Percentiles rank a stretch among this genome's conserved stretches.
These are phyloP conservation scores for Rhagonycha lutea DNA, from an alignment of 2,888 invertebrate species.

Conservation along the genomic window DNA sequence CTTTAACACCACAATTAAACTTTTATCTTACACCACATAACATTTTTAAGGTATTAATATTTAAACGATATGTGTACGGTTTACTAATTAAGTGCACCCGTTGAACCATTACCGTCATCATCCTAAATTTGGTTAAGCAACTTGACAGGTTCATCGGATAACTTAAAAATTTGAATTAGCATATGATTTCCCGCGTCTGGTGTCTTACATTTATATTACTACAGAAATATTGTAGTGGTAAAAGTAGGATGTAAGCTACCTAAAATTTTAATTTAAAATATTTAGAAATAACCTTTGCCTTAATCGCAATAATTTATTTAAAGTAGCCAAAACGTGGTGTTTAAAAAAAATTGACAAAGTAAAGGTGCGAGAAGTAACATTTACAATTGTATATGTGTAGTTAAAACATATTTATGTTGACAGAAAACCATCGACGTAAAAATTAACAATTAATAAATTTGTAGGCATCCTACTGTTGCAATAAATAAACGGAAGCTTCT, in stretches of 20 bases:
- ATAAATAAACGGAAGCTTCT: slow-evolving; percentile 50
- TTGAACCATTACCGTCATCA: neutral
- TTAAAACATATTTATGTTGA: slow-evolving; percentile 49
- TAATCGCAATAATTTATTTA: neutral
- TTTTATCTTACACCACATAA: neutral
- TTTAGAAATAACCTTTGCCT: neutral
- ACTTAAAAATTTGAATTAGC: neutral
- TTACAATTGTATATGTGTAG: slow-evolving; percentile 26
- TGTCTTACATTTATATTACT: no score
- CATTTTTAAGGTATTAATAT: neutral
- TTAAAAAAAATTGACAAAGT: slow-evolving; percentile 1
- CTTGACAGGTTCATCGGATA: neutral
- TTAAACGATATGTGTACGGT: neutral
- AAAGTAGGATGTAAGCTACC: neutral
- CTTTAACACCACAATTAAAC: slow-evolving; percentile 4
- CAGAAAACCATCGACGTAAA: slow-evolving; percentile 50
- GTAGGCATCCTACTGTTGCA: slow-evolving; percentile 42
- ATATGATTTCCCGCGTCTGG: neutral
- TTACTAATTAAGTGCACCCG: neutral
- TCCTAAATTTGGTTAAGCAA: neutral
- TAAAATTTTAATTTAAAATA: neutral
- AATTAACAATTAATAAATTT: slow-evolving; percentile 53
- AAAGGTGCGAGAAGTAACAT: slow-evolving; percentile 20
- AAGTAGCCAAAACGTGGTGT: neutral
- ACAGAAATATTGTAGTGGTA: neutral